Base-by-base conservation (phyloP, 2,888 invertebrate genomes). In the Oligia strigilis region DNA sequence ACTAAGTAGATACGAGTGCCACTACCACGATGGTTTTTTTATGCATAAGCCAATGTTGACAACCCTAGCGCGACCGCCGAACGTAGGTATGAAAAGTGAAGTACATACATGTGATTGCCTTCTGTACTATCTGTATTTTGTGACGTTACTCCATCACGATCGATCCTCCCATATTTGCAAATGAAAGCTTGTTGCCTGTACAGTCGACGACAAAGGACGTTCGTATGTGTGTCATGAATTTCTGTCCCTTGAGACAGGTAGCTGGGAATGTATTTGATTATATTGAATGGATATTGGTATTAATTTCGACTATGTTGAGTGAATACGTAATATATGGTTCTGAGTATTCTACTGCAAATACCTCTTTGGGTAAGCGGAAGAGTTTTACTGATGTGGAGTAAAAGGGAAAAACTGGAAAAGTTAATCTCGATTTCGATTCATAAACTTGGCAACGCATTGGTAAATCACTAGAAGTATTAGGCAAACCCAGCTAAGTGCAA, bases 121-220 rank as follows among this genome's bases (percentile, higher is more conserved):
- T 29, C 29, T 29, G 29, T 29, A 29, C 29, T 29, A 29, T 29
- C 29, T 29, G 29, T 29, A 29, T 29, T 29, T 29, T 29, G 29
- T 29, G 29, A 43, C 64, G 85, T 77, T 83, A 87, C 85, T 69
- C 75, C 46, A 78, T 87, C 88, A 81, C 78, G 64, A 88, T 86
- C 88, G 80, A 86, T 86, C 77, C 66, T 77, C 36, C 78, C 72
- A 83, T 83, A 86, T 87, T 87, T 87, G 87, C 87, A 87, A 85
- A 85, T 83, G 87, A 82, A 75, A 70, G 84, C 79, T 72, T 80
- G 79, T 81, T 79, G 70, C 62, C 69, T 29, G 80, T 75, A 77
- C 65, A n/a, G 49, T 29, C 70, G 62, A 46, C 67, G 72, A 85
- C 85, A 85, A 80, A 84, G 87, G 77, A 52, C 62, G 36, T 70